Evolutionary conservation across 2,113 vertebrate genomes (phyloP).

Genomic region (Narcine bancroftii): DNA sequence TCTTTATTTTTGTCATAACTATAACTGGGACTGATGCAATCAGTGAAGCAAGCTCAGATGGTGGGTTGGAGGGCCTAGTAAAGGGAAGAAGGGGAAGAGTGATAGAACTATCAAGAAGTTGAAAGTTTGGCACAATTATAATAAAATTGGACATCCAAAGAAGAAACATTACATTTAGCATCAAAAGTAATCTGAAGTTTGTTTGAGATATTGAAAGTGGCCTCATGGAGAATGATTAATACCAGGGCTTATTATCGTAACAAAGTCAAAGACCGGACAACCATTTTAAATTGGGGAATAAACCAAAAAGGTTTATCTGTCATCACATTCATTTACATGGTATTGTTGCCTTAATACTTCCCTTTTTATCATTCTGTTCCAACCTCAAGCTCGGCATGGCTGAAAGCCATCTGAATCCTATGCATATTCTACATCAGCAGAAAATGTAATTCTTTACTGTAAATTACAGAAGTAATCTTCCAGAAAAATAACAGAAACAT

Average conservation of each 20-base stretch:
- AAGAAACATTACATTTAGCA: no score
- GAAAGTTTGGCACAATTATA: not conserved
- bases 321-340: not conserved
- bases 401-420: not conserved
- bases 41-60: not conserved
- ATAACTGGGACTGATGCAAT: not conserved
- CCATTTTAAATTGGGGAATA: not conserved
- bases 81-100: not conserved
- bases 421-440: not conserved
- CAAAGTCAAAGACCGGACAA: not conserved
- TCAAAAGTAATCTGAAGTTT: not conserved
- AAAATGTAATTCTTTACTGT: not conserved
- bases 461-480: not conserved
- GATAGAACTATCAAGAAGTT: not conserved
- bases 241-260: not conserved
- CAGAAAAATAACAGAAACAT: not conserved
- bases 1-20: not conserved
- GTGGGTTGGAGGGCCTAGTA: not conserved
- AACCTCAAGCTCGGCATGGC: not conserved
- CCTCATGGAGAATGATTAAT: not conserved
- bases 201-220: not conserved
- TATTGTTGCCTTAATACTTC: not conserved
- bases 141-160: not conserved
- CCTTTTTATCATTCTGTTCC: slow-evolving; percentile 27
- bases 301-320: not conserved